phyloP scores from a whole-genome alignment of 2,797 vertebrate species.

The Eurystomus glaucurus region DNA sequence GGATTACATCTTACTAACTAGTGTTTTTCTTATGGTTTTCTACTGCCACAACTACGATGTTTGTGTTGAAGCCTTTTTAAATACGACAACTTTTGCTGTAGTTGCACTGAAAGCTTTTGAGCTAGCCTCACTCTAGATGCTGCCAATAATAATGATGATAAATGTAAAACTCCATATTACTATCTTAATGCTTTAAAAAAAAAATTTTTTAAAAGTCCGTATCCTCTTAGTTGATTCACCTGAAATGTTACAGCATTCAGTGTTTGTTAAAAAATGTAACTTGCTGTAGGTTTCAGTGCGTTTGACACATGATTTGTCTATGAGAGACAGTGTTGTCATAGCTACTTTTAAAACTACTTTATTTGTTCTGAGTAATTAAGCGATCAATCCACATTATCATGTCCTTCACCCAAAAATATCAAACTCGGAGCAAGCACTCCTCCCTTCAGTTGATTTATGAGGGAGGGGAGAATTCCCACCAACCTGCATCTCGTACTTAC shows the following conservation, averaged over 20 bases:
- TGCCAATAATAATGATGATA: background rate
- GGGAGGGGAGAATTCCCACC: background rate
- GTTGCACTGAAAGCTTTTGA: background rate
- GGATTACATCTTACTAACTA: background rate
- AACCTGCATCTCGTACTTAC: background rate
- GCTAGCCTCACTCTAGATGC: background rate
- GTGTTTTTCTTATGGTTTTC: background rate
- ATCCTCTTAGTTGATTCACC: background rate
- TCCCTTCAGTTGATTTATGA: background rate
- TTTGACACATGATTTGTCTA: background rate
- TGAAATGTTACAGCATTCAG: background rate
- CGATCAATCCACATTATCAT: background rate
- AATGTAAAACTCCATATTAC: background rate
- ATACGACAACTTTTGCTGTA: background rate
- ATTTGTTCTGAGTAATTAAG: background rate
- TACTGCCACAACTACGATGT: background rate
- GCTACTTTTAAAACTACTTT: background rate
- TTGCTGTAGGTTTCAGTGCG: background rate
- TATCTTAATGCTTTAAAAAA: background rate
- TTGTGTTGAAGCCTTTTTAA: background rate
- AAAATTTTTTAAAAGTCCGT: background rate
- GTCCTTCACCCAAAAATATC: background rate
- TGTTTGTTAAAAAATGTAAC: background rate
- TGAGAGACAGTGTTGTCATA: background rate
- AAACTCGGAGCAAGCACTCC: fast-evolving